phyloP scores from a whole-genome alignment of 2,113 vertebrate species.

The Saccopteryx bilineata region DNA sequence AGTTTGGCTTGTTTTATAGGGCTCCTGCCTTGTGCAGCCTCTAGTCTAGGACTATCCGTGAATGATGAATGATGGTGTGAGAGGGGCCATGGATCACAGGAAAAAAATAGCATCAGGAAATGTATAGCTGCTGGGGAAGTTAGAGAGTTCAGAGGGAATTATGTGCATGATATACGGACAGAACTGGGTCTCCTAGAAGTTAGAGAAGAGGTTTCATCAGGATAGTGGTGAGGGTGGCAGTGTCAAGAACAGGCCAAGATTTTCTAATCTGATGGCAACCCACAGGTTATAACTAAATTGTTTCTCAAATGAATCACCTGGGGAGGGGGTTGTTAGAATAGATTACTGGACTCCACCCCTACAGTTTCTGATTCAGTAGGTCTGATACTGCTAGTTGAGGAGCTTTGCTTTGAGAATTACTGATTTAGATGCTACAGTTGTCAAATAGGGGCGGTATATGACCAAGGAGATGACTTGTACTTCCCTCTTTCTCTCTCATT shows the following conservation, averaged over 20 bases:
- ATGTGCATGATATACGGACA: not conserved
- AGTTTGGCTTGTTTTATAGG: not conserved
- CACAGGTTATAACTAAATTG: not conserved
- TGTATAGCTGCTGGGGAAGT: not conserved
- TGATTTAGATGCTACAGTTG: not conserved
- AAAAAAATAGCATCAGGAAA: not conserved
- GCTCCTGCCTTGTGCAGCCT: not conserved
- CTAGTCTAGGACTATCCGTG: not conserved
- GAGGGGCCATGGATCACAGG: not conserved
- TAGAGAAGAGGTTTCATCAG: slow-evolving; percentile 21
- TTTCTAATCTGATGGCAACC: not conserved
- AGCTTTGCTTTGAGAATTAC: slow-evolving; percentile 13
- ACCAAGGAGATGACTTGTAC: not conserved
- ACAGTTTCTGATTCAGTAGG: not conserved
- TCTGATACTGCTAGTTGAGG: not conserved
- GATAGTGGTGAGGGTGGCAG: not conserved
- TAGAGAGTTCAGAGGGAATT: not conserved
- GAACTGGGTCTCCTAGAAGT: not conserved
- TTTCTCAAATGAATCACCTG: not conserved
- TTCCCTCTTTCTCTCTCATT: not conserved
- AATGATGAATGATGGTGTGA: not conserved
- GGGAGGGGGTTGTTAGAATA: not conserved
- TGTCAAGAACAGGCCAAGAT: not conserved
- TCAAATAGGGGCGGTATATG: not conserved
- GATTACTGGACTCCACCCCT: not conserved